These are phyloP conservation scores for Nasonia oneida DNA, from an alignment of 2,888 invertebrate genomes.

Conservation along the genomic window DNA sequence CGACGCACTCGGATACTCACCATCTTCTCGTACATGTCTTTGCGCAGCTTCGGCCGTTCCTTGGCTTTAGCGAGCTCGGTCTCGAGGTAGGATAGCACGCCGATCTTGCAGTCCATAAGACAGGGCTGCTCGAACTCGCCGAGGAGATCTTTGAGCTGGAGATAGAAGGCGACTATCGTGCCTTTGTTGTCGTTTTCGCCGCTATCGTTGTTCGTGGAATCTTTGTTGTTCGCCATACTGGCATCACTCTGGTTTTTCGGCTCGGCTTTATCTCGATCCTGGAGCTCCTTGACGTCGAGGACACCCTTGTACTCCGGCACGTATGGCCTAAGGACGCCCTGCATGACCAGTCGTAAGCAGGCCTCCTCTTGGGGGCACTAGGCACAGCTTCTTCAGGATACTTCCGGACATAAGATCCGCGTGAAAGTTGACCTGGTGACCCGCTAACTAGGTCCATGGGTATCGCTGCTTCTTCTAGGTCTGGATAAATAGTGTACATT, in stretches of 20 bases:
- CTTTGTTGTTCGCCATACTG: not conserved
- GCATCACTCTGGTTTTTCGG: slow-evolving; percentile 29
- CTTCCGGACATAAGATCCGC: slow-evolving; percentile 96
- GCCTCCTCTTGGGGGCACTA: slow-evolving; percentile 88
- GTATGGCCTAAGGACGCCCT: slow-evolving; percentile 91
- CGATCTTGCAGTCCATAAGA: slow-evolving; percentile 98
- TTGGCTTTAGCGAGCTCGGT: slow-evolving; percentile 97
- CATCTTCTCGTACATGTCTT: slow-evolving; percentile 99
- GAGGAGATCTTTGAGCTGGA: slow-evolving; percentile 90
- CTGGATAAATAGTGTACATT: slow-evolving; percentile 98
- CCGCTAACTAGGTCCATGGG: slow-evolving; percentile 96
- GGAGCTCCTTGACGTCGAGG: slow-evolving; percentile 72
- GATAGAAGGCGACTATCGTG: slow-evolving; percentile 81
- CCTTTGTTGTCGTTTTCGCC: slow-evolving; percentile 67
- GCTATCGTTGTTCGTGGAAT: slow-evolving; percentile 51
- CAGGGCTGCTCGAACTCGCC: slow-evolving; percentile 95
- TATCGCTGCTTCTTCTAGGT: slow-evolving; percentile 97
- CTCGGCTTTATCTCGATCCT: slow-evolving; percentile 44
- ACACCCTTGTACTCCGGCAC: slow-evolving; percentile 95
- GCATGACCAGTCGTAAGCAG: slow-evolving; percentile 92
- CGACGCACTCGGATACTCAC: slow-evolving; percentile 93
- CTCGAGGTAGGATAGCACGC: slow-evolving; percentile 96
- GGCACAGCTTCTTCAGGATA: slow-evolving; percentile 93
- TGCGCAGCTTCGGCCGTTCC: slow-evolving; percentile 89
- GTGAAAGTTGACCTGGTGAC: slow-evolving; percentile 97